Base-by-base conservation (phyloP, 2,888 invertebrate species). In the Melanchra persicariae region DNA sequence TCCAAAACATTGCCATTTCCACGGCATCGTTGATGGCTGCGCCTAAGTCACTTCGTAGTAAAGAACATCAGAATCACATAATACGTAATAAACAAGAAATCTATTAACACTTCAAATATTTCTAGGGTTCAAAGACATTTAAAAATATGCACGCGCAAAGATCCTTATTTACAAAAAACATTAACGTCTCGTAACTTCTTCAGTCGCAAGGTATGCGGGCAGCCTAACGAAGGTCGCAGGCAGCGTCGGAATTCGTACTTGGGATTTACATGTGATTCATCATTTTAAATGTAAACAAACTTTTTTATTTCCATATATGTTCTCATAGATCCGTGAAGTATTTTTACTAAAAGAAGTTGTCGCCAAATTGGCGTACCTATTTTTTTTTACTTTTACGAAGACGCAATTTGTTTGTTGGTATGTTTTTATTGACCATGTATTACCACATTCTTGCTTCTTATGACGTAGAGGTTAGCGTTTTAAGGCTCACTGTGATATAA, bases 221-320 rank as follows among this genome's bases (percentile, higher is more conserved):
- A 77, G 88, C 94, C 93, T 94, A 74, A 88, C 69, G 82, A 90
- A 88, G 88, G 88, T 87, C 90, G 89, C 80, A 77, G 73, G 85
- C 81, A 79, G 78, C 85, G 73, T 79, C 85, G 90, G 92, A 91
- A 92, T 92, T 85, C 85, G 87, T 70, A 86, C 86, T 84, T 88
- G 93, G 94, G 92, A 91, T 90, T 91, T 91, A 91, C 92, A 87
- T 74, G 88, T 94, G 94, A 94, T 92, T 95, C 94, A 93, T 93
- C 91, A 87, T 82, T 77, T 87, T 83, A 83, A 88, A 91, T 91
- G 92, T 93, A 93, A 94, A 94, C 92, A 94, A 92, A 91, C 86
- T 85, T 88, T 91, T 92, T 92, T 91, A 76, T 91, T 88, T 83
- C 85, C 85, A 85, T 84, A 83, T 70, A 73, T 69, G 55, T 74